Base-by-base conservation (phyloP, 2,888 invertebrate genomes). In the Hybos culiciformis region DNA sequence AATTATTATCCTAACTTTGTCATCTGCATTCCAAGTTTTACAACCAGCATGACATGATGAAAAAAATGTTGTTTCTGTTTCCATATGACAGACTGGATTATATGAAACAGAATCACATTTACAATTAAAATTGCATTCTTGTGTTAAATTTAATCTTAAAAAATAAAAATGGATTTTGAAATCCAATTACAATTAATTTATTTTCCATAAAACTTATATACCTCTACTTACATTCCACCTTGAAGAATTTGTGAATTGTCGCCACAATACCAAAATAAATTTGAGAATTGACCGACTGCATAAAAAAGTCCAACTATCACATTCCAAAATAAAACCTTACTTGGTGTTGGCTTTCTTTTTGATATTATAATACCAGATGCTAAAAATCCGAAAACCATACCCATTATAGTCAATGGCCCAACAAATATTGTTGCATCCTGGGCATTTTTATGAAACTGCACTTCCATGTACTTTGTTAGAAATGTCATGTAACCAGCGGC, bases 41-140 rank as follows among this genome's bases (percentile, higher is more conserved):
- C 83, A 83, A 1, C 83, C 83, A 1, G 83, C 83, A 56, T 80
- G 80, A 52, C 83, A 83, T 1, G 83, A 75, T 1, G 80, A 81
- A 60, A 77, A 83, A 54, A 70, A 83, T 2, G 79, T 77, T 12
- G 70, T 69, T 41, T 62, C 67, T 1, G 68, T 68, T 12, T 70
- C 60, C 32, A 68, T 67, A 49, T 74, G 71, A 52, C 80, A 81
- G 1, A 81, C 74, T 0, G 81, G 81, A 4, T 74, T 70, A 58
- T 77, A 81, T 47, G 72, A 71, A 6, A 74, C 66, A 17, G 65
- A 61, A 3, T 67, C 67, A 56, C 80, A 80, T 24, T 68, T 67
- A 57, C 80, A 81, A 39, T 70, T 69, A 2, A 51, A 45, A 58
- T 80, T 80, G 57, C 80, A 80, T 1, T 53, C 47, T 1, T 62